phyloP scores from a whole-genome alignment of 2,797 vertebrate species.

The Halcyon badia region DNA sequence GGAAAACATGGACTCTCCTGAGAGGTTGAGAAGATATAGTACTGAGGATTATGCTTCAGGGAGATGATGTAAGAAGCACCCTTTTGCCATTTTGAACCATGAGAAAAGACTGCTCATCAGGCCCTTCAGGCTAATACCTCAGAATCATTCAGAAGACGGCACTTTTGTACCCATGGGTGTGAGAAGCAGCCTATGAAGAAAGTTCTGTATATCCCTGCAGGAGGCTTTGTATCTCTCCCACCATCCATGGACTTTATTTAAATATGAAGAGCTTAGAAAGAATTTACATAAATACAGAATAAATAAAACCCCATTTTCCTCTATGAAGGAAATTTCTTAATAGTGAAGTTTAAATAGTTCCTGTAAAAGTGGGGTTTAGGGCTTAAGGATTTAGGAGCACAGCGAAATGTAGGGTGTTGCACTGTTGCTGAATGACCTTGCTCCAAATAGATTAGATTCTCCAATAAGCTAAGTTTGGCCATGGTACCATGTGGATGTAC shows the following conservation, averaged over 20 bases:
- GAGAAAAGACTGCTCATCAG: neutral
- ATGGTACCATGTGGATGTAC: neutral
- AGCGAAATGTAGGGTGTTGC: neutral
- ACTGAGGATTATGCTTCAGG: neutral
- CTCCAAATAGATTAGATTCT: neutral
- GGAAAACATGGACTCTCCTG: neutral
- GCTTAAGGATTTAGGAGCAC: neutral
- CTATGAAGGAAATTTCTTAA: neutral
- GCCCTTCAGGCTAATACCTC: neutral
- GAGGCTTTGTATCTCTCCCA: neutral
- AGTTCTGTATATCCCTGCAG: neutral
- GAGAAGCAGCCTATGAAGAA: neutral
- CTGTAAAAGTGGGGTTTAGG: neutral
- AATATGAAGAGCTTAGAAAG: neutral
- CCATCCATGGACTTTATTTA: neutral
- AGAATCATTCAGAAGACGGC: neutral
- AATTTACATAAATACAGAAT: neutral
- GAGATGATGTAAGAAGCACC: neutral
- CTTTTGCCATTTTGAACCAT: neutral
- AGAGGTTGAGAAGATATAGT: rapidly evolving
- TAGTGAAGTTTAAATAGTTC: neutral
- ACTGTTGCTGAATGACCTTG: neutral
- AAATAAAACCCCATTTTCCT: rapidly evolving
- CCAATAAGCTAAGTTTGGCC: neutral
- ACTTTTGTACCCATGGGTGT: neutral